phyloP scores from a whole-genome alignment of 2,113 vertebrate species.

The Pachypanchax playfairii region DNA sequence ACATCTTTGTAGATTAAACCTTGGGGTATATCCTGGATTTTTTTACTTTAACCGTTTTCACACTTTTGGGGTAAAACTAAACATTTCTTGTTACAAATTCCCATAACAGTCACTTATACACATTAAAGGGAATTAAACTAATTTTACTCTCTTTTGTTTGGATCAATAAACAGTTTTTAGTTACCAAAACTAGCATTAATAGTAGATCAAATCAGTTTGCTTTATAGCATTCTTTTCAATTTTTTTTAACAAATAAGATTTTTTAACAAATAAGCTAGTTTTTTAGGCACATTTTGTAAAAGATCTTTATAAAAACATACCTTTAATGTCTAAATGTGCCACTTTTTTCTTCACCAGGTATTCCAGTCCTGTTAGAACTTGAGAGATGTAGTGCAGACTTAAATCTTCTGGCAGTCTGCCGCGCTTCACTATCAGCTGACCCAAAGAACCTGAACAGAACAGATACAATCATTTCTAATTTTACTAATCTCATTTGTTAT shows the following conservation, averaged over 20 bases:
- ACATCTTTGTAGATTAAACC: neutral
- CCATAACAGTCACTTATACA: neutral
- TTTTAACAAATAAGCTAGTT: too few relatives aligned
- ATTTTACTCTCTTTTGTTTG: too few relatives aligned
- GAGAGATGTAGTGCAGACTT: slow-evolving; percentile 88
- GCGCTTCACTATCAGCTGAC: slow-evolving; percentile 87
- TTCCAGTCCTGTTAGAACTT: slow-evolving; percentile 86
- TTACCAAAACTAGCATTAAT: neutral
- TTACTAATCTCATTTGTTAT: too few relatives aligned
- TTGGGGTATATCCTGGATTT: neutral
- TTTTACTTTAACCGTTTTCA: neutral
- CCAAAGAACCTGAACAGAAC: slow-evolving; percentile 82
- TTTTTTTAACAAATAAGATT: neutral
- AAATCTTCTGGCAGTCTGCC: slow-evolving; percentile 91
- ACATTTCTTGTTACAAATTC: neutral
- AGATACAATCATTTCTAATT: slow-evolving; percentile 27
- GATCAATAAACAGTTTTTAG: neutral
- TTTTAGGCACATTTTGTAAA: neutral
- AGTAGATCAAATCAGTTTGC: neutral
- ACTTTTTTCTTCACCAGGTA: slow-evolving; percentile 86
- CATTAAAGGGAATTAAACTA: neutral
- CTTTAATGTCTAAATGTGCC: slow-evolving; percentile 94
- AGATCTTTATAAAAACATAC: slow-evolving; percentile 69
- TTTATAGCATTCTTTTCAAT: neutral
- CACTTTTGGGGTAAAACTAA: neutral